phyloP scores from a whole-genome alignment of 2,888 invertebrate species.

The Trachelus iudaicus region DNA sequence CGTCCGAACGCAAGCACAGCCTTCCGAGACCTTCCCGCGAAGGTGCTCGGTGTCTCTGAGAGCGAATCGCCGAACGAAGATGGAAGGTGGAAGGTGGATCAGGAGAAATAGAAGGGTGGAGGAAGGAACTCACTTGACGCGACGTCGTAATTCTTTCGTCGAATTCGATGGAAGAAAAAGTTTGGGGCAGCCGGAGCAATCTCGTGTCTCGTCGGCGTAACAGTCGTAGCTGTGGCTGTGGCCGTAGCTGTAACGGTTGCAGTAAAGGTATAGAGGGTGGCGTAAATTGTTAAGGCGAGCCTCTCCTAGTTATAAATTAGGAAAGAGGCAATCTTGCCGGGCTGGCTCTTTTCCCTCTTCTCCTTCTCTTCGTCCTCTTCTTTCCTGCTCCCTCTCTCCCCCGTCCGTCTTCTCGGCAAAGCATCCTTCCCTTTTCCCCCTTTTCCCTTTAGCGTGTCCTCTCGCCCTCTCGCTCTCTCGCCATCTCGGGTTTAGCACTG shows the following conservation, averaged over 20 bases:
- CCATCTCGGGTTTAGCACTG: constrained; percentile 35
- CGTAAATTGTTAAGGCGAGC: constrained; percentile 63
- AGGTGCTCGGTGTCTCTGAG: too few relatives aligned
- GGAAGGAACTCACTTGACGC: constrained; percentile 10
- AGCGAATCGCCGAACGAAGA: too few relatives aligned
- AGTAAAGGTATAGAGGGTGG: constrained; percentile 43
- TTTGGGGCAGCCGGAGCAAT: constrained; percentile 33
- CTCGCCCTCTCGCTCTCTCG: neutral
- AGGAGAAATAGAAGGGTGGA: too few relatives aligned
- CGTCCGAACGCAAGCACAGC: too few relatives aligned
- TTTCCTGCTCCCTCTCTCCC: neutral
- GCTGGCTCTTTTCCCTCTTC: constrained; percentile 26
- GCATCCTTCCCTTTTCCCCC: neutral
- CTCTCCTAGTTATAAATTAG: constrained; percentile 64
- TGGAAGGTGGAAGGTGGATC: too few relatives aligned
- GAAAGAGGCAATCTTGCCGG: constrained; percentile 59
- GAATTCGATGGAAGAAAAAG: constrained; percentile 26
- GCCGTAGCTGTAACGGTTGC: constrained; percentile 38
- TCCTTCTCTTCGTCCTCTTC: constrained; percentile 12
- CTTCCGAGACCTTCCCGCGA: too few relatives aligned
- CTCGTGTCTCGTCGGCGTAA: constrained; percentile 49
- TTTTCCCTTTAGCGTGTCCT: neutral
- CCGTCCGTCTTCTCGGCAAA: neutral
- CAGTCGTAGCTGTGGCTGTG: constrained; percentile 44
- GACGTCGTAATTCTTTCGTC: constrained; percentile 21